Evolutionary conservation across 2,113 vertebrate genomes (phyloP), one percentile per base, ranked within the genome.

Genomic region (Hipposideros armiger): DNA sequence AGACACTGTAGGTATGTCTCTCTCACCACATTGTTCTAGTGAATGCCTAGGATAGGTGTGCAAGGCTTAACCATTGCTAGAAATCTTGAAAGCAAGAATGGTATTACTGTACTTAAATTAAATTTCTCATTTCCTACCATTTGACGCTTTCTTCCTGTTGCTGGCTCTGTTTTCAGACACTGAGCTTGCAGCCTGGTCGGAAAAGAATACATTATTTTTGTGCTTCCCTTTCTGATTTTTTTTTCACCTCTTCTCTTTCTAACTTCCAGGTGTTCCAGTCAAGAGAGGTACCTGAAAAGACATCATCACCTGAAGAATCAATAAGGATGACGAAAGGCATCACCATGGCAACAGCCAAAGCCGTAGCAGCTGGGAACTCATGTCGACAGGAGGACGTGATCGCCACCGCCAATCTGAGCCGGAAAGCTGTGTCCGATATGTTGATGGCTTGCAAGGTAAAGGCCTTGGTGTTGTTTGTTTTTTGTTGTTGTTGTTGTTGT

Each of bases 251-350:
- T 90, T 97, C 81, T 56, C 77, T 97, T 89, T 97, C 97, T 97
- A 66, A 54, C 89, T 90, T 97, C 26, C 96, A 99, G 99, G 99
- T 99, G 85, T 99, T 99, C 96, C 99, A 99, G 98, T 99, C 99
- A 13, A 99, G 99, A 62, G 99, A 99, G 77, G 67, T 99, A 97
- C 99, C 99, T 80, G 99, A 99, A 80, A 99, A 99, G 98, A 98
- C 98, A 67, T 99, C 99, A 77, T 99, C 99, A 86, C 99, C 99
- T 17, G 99, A 99, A 95, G 99, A 99, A 97, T 99, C 99, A 32
- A 99, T 99, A 92, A 99, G 99, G 82, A 99, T 99, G 99, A 99
- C 99, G 54, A 99, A 99, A 98, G 99, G 99, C 95, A 99, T 99
- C 99, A 99, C 99, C 97, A 98, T 98, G 96, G 99, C 99, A 95